phyloP scores from a whole-genome alignment of 2,797 vertebrate genomes.

The Mallotus villosus region DNA sequence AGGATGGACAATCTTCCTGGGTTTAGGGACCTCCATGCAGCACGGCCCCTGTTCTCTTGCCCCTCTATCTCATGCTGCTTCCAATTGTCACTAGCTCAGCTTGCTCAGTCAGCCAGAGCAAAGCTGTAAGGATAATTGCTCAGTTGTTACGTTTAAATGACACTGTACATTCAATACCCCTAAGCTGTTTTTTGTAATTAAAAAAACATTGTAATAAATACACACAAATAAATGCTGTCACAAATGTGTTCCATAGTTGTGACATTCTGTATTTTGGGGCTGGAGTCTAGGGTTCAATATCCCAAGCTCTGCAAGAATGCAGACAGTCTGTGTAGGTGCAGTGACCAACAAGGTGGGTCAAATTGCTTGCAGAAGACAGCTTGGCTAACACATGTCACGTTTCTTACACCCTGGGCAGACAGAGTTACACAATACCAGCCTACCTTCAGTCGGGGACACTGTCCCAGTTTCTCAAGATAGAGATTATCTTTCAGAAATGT shows the following conservation, averaged over 20 bases:
- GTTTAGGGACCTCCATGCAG: slow-evolving; percentile 27
- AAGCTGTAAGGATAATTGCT: not conserved
- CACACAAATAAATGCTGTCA: not conserved
- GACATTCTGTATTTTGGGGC: not conserved
- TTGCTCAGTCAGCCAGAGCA: not conserved
- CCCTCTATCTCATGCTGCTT: slow-evolving; percentile 16
- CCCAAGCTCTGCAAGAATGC: not conserved
- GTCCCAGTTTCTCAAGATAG: not conserved
- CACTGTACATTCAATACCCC: not conserved
- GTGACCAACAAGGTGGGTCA: slow-evolving; percentile 39
- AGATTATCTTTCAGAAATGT: not conserved
- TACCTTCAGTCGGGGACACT: slow-evolving; percentile 1
- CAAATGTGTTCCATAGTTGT: not conserved
- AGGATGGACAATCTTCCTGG: slow-evolving; percentile 11
- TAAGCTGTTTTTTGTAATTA: too few relatives aligned
- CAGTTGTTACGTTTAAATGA: not conserved
- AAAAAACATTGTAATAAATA: not conserved
- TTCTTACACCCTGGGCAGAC: slow-evolving; percentile 20
- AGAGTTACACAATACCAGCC: slow-evolving; percentile 20
- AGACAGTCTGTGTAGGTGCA: not conserved
- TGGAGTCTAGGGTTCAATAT: not conserved
- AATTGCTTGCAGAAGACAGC: slow-evolving; percentile 36
- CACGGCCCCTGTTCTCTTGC: not conserved
- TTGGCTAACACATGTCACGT: slow-evolving; percentile 35
- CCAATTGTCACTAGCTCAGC: slow-evolving; percentile 6